Base-by-base conservation (phyloP, 2,113 vertebrate genomes). In the Apeltes quadracus region DNA sequence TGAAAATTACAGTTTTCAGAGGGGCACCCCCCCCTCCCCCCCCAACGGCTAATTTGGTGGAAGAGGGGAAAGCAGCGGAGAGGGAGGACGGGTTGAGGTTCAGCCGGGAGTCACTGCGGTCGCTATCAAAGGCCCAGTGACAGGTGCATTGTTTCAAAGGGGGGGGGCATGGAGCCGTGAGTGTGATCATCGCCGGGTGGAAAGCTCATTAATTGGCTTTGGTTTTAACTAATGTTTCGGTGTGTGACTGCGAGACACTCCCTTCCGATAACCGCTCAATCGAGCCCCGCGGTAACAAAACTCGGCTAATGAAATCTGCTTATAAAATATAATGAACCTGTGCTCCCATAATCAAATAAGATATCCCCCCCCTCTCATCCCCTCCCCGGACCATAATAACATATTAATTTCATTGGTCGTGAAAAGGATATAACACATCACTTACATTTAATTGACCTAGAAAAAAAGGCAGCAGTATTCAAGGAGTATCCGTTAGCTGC, bases 381-480 rank as follows among this genome's bases (percentile, higher is more conserved):
- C 36, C 56, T 22, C 22, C 34, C 53, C 58, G 58, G 9, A 72
- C 68, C 11, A 91, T 96, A 95, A 97, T 98, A 98, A 96, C 95
- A 97, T 98, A 97, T 97, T 98, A 96, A 97, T 98, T 96, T 96
- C 97, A 99, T 97, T 98, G 97, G 95, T 96, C 95, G 94, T 92
- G 94, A 98, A 98, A 92, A 97, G 95, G 95, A 97, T 96, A 97
- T 95, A 96, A 95, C 95, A 96, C 95, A 96, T 96, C 95, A 94
- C 95, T 97, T 96, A 96, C 96, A 96, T 97, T 96, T 97, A 97
- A 97, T 97, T 97, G 96, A 97, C 96, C 96, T 95, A 97, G 95
- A 98, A 99, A 97, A 94, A 93, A 95, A 89, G 95, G 95, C 95
- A 95, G 96, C 94, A 94, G 94, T 95, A 95, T 96, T 95, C n/a